Percentiles rank a stretch among this genome's conserved stretches.
These are phyloP conservation scores for Heptascelio sp. DNA, from an alignment of 2,888 invertebrate genomes.

Conservation along the genomic window DNA sequence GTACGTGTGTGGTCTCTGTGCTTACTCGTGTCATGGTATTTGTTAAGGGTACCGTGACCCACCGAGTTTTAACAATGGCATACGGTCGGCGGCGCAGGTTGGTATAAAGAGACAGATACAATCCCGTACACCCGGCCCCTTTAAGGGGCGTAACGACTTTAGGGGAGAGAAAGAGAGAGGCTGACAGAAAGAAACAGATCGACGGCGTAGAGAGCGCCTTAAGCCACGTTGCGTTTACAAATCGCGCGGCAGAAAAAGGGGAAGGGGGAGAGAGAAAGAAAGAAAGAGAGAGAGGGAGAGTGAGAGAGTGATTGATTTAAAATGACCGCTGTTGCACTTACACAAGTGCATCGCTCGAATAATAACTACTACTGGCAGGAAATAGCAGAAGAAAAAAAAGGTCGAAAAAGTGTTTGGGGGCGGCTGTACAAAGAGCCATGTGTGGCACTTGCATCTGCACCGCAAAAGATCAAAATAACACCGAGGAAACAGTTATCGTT, in stretches of 20 bases:
- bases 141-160: slow-evolving; percentile 57
- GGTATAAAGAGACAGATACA: no score
- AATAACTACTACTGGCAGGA: slow-evolving; percentile 64
- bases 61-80: no score
- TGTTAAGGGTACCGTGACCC: no score
- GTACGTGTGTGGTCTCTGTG: slow-evolving; percentile 18
- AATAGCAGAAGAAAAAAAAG: slow-evolving; percentile 40
- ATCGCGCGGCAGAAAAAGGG: slow-evolving; percentile 22
- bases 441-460: slow-evolving; percentile 51
- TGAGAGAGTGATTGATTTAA: slow-evolving; percentile 76
- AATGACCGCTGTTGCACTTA: slow-evolving; percentile 69
- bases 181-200: neutral
- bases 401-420: slow-evolving; percentile 35
- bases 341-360: slow-evolving; percentile 47
- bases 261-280: slow-evolving; percentile 37
- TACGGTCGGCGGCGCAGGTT: no score
- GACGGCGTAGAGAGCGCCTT: slow-evolving; percentile 14
- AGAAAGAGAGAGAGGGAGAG: no score
- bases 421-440: slow-evolving; percentile 49
- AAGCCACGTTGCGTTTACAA: slow-evolving; percentile 42
- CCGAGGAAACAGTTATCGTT: slow-evolving; percentile 11
- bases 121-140: slow-evolving; percentile 43
- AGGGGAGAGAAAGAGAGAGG: slow-evolving; percentile 21
- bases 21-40: no score
- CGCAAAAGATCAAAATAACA: slow-evolving; percentile 12